Evolutionary conservation across 1,140 invertebrate genomes (phyloP).

Genomic region (Ips nitidus): DNA sequence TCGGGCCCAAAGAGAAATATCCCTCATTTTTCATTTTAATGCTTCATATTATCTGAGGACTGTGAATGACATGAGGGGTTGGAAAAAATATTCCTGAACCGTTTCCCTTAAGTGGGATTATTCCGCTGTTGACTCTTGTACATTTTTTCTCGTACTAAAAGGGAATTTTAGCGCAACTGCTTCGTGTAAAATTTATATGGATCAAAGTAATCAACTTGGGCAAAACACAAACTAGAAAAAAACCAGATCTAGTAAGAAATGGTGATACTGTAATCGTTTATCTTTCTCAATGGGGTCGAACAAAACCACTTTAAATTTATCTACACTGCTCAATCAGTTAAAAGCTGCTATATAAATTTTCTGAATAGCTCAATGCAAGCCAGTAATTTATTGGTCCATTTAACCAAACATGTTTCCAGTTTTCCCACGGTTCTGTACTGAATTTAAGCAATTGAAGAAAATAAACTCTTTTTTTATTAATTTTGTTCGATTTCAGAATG

Average conservation of each 20-base stretch:
- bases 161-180: too few relatives aligned
- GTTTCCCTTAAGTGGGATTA: slow-evolving; percentile 9
- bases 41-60: slow-evolving; percentile 29
- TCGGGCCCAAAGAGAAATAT: slow-evolving; percentile 13
- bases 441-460: too few relatives aligned
- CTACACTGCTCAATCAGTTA: slow-evolving; percentile 30
- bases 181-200: too few relatives aligned
- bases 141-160: not conserved
- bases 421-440: too few relatives aligned
- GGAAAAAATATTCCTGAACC: slow-evolving; percentile 15
- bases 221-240: not conserved
- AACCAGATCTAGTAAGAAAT: slow-evolving; percentile 20
- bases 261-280: slow-evolving; percentile 17
- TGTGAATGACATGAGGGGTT: slow-evolving; percentile 17
- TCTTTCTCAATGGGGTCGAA: slow-evolving; percentile 27
- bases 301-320: slow-evolving; percentile 30
- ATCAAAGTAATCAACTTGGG: too few relatives aligned
- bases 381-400: slow-evolving; percentile 8
- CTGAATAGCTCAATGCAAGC: slow-evolving; percentile 7
- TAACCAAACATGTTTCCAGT: slow-evolving; percentile 3
- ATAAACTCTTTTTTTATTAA: too few relatives aligned
- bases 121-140: slow-evolving; percentile 10
- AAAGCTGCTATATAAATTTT: slow-evolving; percentile 26
- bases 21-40: slow-evolving; percentile 29
- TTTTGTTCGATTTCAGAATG: too few relatives aligned